These are phyloP conservation scores for Ennomos erosarius DNA, from an alignment of 2,888 invertebrate species.

Conservation along the genomic window DNA sequence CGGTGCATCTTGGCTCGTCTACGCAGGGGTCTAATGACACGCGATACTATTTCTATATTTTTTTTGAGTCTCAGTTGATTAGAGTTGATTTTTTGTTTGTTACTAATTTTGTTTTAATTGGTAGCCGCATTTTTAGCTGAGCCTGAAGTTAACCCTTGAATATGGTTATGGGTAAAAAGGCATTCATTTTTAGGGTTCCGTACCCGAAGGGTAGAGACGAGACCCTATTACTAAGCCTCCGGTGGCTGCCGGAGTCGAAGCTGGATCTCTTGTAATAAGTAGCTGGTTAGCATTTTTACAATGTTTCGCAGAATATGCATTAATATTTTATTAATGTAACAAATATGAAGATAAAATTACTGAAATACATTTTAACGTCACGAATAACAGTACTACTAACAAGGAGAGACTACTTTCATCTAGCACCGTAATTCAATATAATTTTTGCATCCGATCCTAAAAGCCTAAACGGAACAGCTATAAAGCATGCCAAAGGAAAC, in stretches of 20 bases:
- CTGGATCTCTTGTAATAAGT: too few species aligned
- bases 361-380: too few species aligned
- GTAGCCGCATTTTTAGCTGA: constrained; percentile 47
- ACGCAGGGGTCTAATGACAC: constrained; percentile 79
- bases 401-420: too few species aligned
- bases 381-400: too few species aligned
- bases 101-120: constrained; percentile 67
- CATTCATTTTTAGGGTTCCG: not conserved
- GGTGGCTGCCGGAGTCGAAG: too few species aligned
- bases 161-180: constrained; percentile 7
- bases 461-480: constrained; percentile 22
- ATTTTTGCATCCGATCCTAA: constrained; percentile 14
- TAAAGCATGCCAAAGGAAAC: constrained; percentile 54
- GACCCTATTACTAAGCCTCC: too few species aligned
- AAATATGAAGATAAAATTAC: too few species aligned
- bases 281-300: too few species aligned
- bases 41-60: constrained; percentile 60
- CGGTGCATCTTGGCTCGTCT: constrained; percentile 28
- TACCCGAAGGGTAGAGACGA: too few species aligned
- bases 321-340: too few species aligned
- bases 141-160: constrained; percentile 36
- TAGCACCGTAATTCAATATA: not conserved
- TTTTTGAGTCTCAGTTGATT: constrained; percentile 69
- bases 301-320: too few species aligned
- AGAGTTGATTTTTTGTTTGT: constrained; percentile 57